Evolutionary conservation across 1,140 invertebrate species (phyloP), one percentile per base, ranked within the genome.

Genomic region (Brachionus asplanchnoidis): DNA sequence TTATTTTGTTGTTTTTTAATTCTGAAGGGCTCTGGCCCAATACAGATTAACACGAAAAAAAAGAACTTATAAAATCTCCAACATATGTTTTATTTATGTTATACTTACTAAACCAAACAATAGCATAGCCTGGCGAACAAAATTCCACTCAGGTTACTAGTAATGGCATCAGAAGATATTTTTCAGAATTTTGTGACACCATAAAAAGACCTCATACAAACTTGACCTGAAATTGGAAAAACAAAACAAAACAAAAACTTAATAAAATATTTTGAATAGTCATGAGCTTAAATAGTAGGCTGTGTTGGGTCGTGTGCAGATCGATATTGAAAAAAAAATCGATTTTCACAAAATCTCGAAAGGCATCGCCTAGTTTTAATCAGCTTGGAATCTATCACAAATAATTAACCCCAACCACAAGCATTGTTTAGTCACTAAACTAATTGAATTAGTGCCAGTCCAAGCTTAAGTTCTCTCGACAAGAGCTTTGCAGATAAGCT

Each of bases 341-440:
- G 66, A 68, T 68, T 40, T 68, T 68, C 9, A 17, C 26, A 68
- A 32, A 68, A 68, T 68, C 66, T 68, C 66, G 66, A 68, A 68
- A 32, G 66, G 66, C 66, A 68, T 68, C 26, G 66, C 32, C 66
- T 68, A 68, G 23, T 68, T 68, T 40, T 32, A 68, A 68, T 68
- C 66, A 32, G 32, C 26, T 68, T 32, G 32, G 66, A 32, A 14
- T 68, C 66, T 28, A 40, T 68, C 26, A 40, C 6, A 28, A 68
- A 68, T 40, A 68, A 68, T 68, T 68, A 68, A 68, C 17, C 6
- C 32, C 3, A 7, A 66, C 20, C 60, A 7, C 17, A 32, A 68
- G 53, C 53, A 8, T 17, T 8, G 20, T 23, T 60, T 60, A 60
- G 53, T 60, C 53, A 60, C 53, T 60, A 23, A 60, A 23, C 53